Evolutionary conservation across 2,113 vertebrate species (phyloP).

Genomic region (Loxodonta africana): DNA sequence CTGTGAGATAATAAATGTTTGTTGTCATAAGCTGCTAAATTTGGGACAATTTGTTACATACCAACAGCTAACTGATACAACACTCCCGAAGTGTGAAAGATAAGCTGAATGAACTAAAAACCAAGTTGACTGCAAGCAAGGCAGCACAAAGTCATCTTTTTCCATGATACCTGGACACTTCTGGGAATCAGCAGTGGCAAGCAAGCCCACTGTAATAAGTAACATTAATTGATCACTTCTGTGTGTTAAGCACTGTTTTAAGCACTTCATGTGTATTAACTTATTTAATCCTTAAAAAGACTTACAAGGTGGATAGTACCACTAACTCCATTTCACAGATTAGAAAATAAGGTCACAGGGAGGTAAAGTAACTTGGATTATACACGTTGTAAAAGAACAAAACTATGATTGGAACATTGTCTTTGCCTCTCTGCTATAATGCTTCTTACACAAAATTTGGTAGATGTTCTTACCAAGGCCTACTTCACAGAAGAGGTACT

Average conservation of each 20-base stretch:
- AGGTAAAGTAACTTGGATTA: background rate
- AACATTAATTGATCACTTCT: background rate
- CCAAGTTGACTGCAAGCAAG: background rate
- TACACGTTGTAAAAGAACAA: background rate
- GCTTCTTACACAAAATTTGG: background rate
- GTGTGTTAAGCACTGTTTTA: background rate
- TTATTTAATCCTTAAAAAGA: conserved; percentile 14
- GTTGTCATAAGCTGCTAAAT: background rate
- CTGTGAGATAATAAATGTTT: background rate
- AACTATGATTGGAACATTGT: background rate
- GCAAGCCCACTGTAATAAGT: background rate
- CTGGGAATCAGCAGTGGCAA: background rate
- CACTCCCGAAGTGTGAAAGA: background rate
- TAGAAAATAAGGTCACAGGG: conserved; percentile 22
- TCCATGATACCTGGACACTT: background rate
- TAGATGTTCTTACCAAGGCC: background rate
- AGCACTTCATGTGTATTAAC: background rate
- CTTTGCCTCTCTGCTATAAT: background rate
- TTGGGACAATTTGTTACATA: background rate
- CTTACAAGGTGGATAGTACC: background rate
- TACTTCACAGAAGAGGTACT: background rate
- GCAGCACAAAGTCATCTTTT: background rate
- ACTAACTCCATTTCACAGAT: conserved; percentile 23
- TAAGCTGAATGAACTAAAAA: background rate
- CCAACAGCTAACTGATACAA: background rate